Evolutionary conservation across 2,113 vertebrate species (phyloP), one percentile per base, ranked within the genome.

Genomic region (Heliornis fulica): DNA sequence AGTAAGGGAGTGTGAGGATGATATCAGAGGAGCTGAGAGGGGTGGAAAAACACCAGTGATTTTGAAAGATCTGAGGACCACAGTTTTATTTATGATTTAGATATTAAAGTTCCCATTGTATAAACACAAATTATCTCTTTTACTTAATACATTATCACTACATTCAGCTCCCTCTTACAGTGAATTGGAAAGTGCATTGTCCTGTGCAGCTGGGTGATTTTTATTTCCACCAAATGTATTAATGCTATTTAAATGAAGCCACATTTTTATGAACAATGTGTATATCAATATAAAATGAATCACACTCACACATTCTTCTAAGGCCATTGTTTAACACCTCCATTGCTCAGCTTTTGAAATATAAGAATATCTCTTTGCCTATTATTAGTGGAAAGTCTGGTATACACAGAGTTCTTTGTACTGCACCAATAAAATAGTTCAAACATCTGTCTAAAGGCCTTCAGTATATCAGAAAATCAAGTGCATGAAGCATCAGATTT

Each of bases 231-330:
- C 57, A 89, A 94, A 85, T 92, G 79, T 53, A 71, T 92, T 53
- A 77, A n/a, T 34, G 32, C 60, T 72, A 34, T 78, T 92, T 95
- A 95, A 75, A 65, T 60, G 71, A 89, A 25, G 43, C 51, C 86
- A 83, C 22, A 15, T 91, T 87, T 90, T 82, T 90, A 74, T 89
- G 85, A 72, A 85, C 54, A 75, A n/a, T 77, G 50, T 85, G 53
- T 84, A 54, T 84, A 82, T 89, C 88, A 51, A 66, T 79, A 83
- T 71, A 59, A 96, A 89, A 88, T 60, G 56, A 90, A 93, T 81
- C 57, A 80, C 40, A 8, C 43, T 76, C 61, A n/a, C 46, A 59
- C 17, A 23, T 59, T 94, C 56, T 91, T 95, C 41, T 82, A 60
- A 72, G 60, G 60, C 31, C 65, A 90, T 96, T 94, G 68, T 75